Conservation (phyloP, 2,888 invertebrate genomes). For the Uloborus plumipes region DNA sequence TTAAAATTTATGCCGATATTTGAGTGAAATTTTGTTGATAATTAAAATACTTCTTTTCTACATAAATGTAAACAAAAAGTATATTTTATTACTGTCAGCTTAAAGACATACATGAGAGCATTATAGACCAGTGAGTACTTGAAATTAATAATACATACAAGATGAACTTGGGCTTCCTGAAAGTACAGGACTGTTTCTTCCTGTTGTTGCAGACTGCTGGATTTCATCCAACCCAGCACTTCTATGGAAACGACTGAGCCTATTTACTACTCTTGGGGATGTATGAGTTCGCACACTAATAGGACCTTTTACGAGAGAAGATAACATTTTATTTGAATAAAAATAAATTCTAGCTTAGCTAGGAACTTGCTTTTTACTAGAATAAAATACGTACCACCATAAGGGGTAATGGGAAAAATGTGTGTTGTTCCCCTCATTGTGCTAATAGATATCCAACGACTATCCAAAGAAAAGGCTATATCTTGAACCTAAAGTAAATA, state of each 20-base stretch:
- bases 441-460: conserved; percentile 94
- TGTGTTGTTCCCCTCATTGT: conserved; percentile 97
- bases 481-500: conserved; percentile 76
- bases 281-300: conserved; percentile 94
- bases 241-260: conserved; percentile 93
- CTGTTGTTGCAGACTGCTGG: conserved; percentile 73
- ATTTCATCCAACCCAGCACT: conserved; percentile 86
- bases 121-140: too few relatives aligned
- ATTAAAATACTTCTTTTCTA: too few relatives aligned
- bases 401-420: conserved; percentile 96
- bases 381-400: conserved; percentile 78
- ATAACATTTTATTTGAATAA: neutral
- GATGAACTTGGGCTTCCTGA: conserved; percentile 71
- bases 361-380: too few relatives aligned
- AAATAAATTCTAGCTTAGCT: too few relatives aligned
- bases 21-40: too few relatives aligned
- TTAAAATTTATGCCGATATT: too few relatives aligned
- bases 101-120: too few relatives aligned
- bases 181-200: conserved; percentile 79
- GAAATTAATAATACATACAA: too few relatives aligned
- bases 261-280: conserved; percentile 92
- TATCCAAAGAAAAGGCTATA: conserved; percentile 91
- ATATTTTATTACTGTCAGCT: too few relatives aligned
- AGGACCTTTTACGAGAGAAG: conserved; percentile 74
- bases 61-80: too few relatives aligned